Percentiles rank a stretch among this genome's conserved stretches.
These are phyloP conservation scores for Odocoileus hemionus DNA, from an alignment of 2,113 vertebrate species.

Conservation along the genomic window DNA sequence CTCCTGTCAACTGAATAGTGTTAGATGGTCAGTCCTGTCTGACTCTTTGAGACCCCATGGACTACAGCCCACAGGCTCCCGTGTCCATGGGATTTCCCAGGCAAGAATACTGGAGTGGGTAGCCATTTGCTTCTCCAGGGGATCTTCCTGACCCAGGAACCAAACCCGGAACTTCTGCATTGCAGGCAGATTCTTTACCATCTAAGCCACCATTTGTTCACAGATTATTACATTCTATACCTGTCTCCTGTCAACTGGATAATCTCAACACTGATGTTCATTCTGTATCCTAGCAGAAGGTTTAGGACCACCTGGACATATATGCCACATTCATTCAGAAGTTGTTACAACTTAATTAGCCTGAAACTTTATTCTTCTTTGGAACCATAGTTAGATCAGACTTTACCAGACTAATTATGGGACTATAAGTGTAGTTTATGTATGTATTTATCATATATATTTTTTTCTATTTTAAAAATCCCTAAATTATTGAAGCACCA, in stretches of 20 bases:
- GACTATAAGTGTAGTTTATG: not conserved
- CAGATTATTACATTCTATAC: not conserved
- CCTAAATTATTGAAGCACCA: not conserved
- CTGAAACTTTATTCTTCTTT: not conserved
- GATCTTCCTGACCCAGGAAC: not conserved
- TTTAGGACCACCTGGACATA: not conserved
- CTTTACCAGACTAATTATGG: not conserved
- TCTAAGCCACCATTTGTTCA: not conserved
- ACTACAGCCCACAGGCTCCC: accelerated
- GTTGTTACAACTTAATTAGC: not conserved
- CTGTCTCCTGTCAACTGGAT: not conserved
- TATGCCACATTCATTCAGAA: not conserved
- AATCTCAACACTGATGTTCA: not conserved
- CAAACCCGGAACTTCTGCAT: accelerated
- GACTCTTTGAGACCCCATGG: not conserved
- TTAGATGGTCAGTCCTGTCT: not conserved
- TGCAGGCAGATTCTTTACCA: not conserved
- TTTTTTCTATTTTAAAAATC: not conserved
- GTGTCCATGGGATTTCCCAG: not conserved
- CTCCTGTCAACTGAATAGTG: not conserved
- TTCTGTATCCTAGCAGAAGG: not conserved
- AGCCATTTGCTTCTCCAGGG: not conserved
- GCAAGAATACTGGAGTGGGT: not conserved
- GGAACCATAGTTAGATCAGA: not conserved
- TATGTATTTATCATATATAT: not conserved